Percentiles rank a stretch among this genome's conserved stretches.
These are phyloP conservation scores for Drosophila trapezifrons DNA, from an alignment of 1,140 invertebrate species.

Conservation along the genomic window DNA sequence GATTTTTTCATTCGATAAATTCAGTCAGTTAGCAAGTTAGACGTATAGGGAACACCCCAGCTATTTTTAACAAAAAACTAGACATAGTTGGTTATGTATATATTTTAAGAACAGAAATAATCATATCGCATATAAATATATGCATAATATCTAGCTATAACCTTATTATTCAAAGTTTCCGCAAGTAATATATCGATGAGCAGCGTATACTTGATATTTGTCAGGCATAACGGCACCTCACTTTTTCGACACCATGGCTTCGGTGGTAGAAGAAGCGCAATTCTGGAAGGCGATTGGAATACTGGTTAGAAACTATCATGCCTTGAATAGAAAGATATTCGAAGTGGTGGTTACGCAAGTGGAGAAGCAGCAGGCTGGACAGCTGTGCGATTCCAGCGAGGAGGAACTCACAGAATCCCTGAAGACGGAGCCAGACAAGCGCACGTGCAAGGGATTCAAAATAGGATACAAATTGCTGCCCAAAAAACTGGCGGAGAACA, in stretches of 20 bases:
- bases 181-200: constrained; percentile 5
- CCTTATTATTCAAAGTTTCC: background rate
- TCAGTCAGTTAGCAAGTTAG: too few species aligned
- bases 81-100: background rate
- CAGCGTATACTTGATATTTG: constrained; percentile 7
- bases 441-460: constrained; percentile 47
- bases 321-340: constrained; percentile 79
- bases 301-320: constrained; percentile 75
- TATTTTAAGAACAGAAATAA: too few species aligned
- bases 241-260: constrained; percentile 31
- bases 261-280: constrained; percentile 51
- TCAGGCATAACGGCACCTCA: background rate
- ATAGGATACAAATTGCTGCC: constrained; percentile 69
- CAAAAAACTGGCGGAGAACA: constrained; percentile 59
- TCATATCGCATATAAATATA: too few species aligned
- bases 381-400: constrained; percentile 34
- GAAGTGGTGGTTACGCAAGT: constrained; percentile 60
- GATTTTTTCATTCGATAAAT: too few species aligned
- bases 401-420: constrained; percentile 43
- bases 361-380: constrained; percentile 35
- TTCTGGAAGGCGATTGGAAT: constrained; percentile 71
- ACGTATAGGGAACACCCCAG: too few species aligned
- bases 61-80: too few species aligned
- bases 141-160: too few species aligned
- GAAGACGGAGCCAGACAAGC: background rate